Conservation (phyloP, 2,113 vertebrate species). For the Hemicordylus capensis region DNA sequence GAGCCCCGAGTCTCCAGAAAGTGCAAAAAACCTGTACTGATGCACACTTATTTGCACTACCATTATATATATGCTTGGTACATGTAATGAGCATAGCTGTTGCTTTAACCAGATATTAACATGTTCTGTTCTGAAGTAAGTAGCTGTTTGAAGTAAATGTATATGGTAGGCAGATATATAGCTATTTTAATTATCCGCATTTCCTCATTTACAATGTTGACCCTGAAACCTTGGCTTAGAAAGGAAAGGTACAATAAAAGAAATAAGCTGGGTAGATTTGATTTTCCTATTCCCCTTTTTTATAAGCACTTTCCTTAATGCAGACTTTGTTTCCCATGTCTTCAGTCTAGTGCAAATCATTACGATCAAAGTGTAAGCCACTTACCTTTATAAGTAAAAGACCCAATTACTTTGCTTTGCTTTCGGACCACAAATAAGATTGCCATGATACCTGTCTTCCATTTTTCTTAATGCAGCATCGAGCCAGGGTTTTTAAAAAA, state of each 20-base stretch:
- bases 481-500: background rate
- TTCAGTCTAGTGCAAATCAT: conserved; percentile 6
- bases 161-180: background rate
- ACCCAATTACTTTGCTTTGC: background rate
- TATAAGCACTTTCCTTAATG: conserved; percentile 6
- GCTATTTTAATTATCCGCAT: conserved; percentile 1
- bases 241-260: background rate
- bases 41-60: background rate
- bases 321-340: background rate
- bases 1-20: no score
- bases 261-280: background rate
- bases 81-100: background rate
- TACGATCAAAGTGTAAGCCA: conserved; percentile 24
- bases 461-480: conserved; percentile 23
- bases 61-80: background rate
- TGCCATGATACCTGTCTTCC: conserved; percentile 5
- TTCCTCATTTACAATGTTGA: background rate
- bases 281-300: conserved; percentile 13
- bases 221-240: background rate
- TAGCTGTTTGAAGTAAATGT: background rate
- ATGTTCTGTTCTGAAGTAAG: background rate
- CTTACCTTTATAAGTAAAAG: background rate
- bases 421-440: conserved; percentile 17
- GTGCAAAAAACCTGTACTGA: background rate
- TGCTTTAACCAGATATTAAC: background rate